Conservation (phyloP, 2,797 vertebrate species). For the Anisognathus igniventris region DNA sequence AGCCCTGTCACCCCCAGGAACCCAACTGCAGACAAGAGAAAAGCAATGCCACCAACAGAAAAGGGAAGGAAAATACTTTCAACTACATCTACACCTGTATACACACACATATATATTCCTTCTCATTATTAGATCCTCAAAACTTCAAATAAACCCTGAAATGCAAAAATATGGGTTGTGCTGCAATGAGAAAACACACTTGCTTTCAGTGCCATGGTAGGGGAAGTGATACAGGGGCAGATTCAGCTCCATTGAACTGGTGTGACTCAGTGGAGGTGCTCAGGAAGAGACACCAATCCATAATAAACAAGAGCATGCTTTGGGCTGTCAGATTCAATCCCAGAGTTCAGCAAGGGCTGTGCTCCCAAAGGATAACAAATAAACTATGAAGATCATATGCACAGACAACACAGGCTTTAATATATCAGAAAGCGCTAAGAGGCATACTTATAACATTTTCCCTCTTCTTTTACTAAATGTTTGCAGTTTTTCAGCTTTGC, state of each 20-base stretch:
- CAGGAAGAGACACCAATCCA: not conserved
- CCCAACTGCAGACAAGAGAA: not conserved
- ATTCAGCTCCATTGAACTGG: not conserved
- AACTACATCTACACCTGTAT: not conserved
- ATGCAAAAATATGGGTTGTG: not conserved
- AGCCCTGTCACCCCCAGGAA: not conserved
- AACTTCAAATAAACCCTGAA: not conserved
- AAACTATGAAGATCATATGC: not conserved
- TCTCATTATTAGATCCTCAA: not conserved
- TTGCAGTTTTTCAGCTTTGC: not conserved
- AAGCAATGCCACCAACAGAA: not conserved
- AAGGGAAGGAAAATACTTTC: not conserved
- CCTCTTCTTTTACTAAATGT: not conserved
- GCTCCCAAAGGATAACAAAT: conserved; percentile 44
- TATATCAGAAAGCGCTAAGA: not conserved
- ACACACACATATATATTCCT: not conserved
- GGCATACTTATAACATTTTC: not conserved
- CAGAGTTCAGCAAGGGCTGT: not conserved
- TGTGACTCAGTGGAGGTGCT: not conserved
- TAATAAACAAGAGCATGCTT: not conserved
- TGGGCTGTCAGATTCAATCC: conserved; percentile 25
- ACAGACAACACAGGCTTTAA: conserved; percentile 17
- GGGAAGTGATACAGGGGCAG: not conserved
- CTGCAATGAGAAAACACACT: not conserved
- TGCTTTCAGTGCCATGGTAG: not conserved